Conservation (phyloP, 2,888 invertebrate genomes). For the Eupithecia insigniata region DNA sequence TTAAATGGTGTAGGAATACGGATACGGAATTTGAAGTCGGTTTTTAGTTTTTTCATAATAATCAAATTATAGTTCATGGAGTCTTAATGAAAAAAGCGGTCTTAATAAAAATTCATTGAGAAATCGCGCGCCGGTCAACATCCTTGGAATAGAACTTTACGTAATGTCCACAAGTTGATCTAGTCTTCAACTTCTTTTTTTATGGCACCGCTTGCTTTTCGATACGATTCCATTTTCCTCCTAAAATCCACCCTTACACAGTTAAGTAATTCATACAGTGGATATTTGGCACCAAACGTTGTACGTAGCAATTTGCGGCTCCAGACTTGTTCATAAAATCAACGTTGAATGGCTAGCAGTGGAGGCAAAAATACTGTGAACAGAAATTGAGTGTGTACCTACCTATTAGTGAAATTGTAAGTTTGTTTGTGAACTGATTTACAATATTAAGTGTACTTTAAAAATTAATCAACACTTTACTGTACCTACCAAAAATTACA, state of each 20-base stretch:
- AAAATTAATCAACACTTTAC: no score
- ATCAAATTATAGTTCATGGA: not conserved
- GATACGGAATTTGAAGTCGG: no score
- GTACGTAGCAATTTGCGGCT: conserved; percentile 18
- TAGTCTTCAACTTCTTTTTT: no score
- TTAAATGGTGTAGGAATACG: no score
- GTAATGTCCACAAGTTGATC: not conserved
- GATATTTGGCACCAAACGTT: conserved; percentile 22
- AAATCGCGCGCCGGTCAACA: not conserved
- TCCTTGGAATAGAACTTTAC: not conserved
- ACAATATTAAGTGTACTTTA: not conserved
- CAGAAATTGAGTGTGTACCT: conserved; percentile 3
- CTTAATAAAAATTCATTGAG: no score
- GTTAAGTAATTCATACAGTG: conserved; percentile 20
- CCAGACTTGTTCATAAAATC: conserved; percentile 25
- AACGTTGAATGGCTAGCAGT: conserved; percentile 15
- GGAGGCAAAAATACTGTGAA: conserved; percentile 9
- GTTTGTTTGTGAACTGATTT: not conserved
- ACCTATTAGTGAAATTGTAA: conserved; percentile 15
- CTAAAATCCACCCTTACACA: not conserved
- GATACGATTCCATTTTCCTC: not conserved
- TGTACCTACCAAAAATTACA: no score
- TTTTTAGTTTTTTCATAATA: no score
- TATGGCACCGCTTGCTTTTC: no score
- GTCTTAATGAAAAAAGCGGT: not conserved